phyloP scores from a whole-genome alignment of 2,797 vertebrate genomes.

The Chloroceryle amazona region DNA sequence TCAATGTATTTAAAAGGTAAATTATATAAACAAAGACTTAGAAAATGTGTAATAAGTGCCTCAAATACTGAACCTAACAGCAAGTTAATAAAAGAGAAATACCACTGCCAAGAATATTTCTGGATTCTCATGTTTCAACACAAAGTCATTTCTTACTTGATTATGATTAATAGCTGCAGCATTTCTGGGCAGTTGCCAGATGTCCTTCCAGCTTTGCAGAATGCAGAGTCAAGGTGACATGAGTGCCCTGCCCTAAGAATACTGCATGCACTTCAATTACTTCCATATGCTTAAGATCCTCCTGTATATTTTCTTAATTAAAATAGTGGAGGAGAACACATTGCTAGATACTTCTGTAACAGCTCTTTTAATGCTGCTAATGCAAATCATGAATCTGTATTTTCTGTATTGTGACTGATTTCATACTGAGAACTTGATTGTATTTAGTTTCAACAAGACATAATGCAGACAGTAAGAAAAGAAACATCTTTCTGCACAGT shows the following conservation, averaged over 20 bases:
- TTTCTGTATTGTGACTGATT: not conserved
- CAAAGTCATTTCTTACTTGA: slow-evolving; percentile 4
- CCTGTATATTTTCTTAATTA: slow-evolving; percentile 15
- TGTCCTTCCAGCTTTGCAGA: slow-evolving; percentile 35
- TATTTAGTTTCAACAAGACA: not conserved
- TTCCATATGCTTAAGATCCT: not conserved
- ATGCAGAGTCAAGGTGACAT: slow-evolving; percentile 34
- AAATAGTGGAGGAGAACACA: not conserved
- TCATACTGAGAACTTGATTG: not conserved
- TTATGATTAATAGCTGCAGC: slow-evolving; percentile 18
- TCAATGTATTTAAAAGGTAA: not conserved
- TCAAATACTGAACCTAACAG: not conserved
- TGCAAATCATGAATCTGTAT: not conserved
- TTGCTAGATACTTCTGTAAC: not conserved
- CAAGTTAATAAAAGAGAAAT: not conserved
- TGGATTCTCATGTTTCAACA: slow-evolving; percentile 33
- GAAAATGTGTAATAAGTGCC: not conserved
- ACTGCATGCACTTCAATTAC: not conserved
- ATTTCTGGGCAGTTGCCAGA: slow-evolving; percentile 29
- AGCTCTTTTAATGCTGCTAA: not conserved
- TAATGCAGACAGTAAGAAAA: not conserved
- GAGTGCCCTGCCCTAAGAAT: not conserved
- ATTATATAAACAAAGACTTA: not conserved
- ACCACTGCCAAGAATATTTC: not conserved
- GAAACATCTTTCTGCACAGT: not conserved